Percentiles rank a stretch among this genome's conserved stretches.
phyloP scores from a whole-genome alignment of 2,888 invertebrate genomes.

The Brenthis ino region DNA sequence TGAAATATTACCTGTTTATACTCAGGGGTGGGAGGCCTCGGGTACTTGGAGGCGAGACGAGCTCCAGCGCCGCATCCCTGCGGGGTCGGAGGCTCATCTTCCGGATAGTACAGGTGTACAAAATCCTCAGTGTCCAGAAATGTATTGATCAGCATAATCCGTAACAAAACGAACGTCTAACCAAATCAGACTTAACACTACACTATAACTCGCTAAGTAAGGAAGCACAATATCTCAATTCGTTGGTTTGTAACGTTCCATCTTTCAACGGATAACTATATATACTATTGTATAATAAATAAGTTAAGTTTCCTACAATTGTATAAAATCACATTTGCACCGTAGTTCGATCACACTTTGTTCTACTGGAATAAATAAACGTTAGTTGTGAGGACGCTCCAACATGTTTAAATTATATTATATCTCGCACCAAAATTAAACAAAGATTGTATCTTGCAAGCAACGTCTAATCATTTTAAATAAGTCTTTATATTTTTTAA shows the following conservation, averaged over 20 bases:
- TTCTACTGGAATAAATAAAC: slow-evolving; percentile 51
- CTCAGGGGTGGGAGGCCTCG: slow-evolving; percentile 71
- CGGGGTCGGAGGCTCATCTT: slow-evolving; percentile 69
- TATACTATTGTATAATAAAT: slow-evolving; percentile 54
- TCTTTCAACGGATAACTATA: slow-evolving; percentile 53
- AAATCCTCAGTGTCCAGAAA: slow-evolving; percentile 81
- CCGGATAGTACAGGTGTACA: slow-evolving; percentile 78
- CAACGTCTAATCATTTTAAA: background rate
- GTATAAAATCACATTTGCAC: slow-evolving; percentile 76
- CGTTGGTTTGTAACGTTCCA: slow-evolving; percentile 68
- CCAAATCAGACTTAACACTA: slow-evolving; percentile 49
- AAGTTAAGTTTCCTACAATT: slow-evolving; percentile 65
- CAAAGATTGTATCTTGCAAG: slow-evolving; percentile 2
- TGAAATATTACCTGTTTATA: slow-evolving; percentile 65
- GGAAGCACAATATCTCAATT: slow-evolving; percentile 71
- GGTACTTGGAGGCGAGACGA: slow-evolving; percentile 74
- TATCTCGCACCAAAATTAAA: slow-evolving; percentile 5
- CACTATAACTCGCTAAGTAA: slow-evolving; percentile 61
- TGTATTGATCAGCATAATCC: slow-evolving; percentile 80
- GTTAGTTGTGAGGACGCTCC: background rate
- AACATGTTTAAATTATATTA: background rate
- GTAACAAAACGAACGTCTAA: slow-evolving; percentile 66
- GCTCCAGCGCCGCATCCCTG: slow-evolving; percentile 77
- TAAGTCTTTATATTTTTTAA: too few relatives aligned
- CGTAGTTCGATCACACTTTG: slow-evolving; percentile 54